phyloP scores from a whole-genome alignment of 2,888 invertebrate genomes.

The Oscheius myriophilus region DNA sequence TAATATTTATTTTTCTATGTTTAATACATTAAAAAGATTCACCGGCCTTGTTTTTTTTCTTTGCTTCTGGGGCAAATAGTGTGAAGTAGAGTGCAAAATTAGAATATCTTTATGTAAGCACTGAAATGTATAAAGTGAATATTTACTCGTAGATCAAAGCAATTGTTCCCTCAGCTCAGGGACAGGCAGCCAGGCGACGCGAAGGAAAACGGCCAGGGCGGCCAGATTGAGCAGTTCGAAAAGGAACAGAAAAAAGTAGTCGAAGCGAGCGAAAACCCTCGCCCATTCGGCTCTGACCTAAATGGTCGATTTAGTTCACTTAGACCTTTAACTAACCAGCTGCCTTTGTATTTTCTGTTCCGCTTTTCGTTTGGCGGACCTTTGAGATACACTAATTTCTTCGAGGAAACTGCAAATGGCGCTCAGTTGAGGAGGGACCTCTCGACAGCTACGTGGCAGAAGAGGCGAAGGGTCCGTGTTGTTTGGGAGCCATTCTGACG shows the following conservation, averaged over 20 bases:
- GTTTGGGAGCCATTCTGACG: background rate
- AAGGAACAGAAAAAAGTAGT: constrained; percentile 60
- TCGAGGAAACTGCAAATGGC: constrained; percentile 57
- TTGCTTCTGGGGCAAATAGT: too few species aligned
- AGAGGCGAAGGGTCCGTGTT: constrained; percentile 2
- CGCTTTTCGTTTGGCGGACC: constrained; percentile 48
- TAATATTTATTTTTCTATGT: too few species aligned
- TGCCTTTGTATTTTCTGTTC: constrained; percentile 15
- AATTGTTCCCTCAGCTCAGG: constrained; percentile 59
- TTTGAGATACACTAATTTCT: constrained; percentile 62
- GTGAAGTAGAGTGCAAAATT: too few species aligned
- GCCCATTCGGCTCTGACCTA: constrained; percentile 64
- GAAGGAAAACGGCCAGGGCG: constrained; percentile 60
- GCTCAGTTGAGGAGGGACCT: constrained; percentile 9
- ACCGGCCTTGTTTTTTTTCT: too few species aligned
- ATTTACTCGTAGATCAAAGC: constrained; percentile 29
- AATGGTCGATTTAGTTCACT: constrained; percentile 3
- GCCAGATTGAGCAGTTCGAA: constrained; percentile 59
- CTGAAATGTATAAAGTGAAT: too few species aligned
- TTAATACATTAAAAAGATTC: too few species aligned
- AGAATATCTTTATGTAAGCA: too few species aligned
- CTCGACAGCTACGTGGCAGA: background rate
- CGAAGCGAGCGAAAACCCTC: constrained; percentile 56
- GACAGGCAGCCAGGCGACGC: constrained; percentile 61
- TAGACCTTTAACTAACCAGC: constrained; percentile 1